Conservation (phyloP, 2,113 vertebrate species). For the Laterallus jamaicensis region DNA sequence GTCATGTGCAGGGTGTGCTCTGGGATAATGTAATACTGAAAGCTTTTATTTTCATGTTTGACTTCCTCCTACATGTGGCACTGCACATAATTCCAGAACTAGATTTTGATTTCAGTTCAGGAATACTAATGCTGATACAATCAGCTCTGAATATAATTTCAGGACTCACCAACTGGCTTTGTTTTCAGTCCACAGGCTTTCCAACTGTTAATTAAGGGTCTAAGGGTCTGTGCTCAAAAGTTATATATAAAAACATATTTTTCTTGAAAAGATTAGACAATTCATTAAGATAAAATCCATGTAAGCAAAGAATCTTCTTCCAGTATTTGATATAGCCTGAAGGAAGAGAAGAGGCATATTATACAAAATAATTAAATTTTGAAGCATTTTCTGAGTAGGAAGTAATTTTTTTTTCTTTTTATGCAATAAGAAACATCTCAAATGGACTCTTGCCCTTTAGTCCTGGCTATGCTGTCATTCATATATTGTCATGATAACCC, state of each 20-base stretch:
- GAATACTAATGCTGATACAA: not conserved
- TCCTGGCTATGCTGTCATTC: not conserved
- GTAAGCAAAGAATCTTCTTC: not conserved
- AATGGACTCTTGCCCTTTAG: constrained; percentile 18
- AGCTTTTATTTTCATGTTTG: not conserved
- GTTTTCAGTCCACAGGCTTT: not conserved
- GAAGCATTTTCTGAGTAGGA: constrained; percentile 2
- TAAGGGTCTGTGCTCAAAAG: not conserved
- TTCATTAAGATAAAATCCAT: not conserved
- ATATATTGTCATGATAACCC: not conserved
- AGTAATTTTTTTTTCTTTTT: not conserved
- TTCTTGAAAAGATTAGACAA: not conserved
- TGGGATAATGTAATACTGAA: not conserved
- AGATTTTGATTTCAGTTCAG: not conserved
- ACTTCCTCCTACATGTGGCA: not conserved
- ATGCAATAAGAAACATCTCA: not conserved
- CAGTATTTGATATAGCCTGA: not conserved
- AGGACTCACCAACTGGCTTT: not conserved
- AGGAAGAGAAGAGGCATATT: not conserved
- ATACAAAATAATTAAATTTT: constrained; percentile 22
- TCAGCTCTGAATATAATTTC: constrained; percentile 1
- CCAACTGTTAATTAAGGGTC: not conserved
- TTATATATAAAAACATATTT: not conserved
- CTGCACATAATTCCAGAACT: not conserved
- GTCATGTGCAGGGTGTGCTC: not conserved